Evolutionary conservation across 2,888 invertebrate species (phyloP).

Genomic region (Chloroclysta siterata): DNA sequence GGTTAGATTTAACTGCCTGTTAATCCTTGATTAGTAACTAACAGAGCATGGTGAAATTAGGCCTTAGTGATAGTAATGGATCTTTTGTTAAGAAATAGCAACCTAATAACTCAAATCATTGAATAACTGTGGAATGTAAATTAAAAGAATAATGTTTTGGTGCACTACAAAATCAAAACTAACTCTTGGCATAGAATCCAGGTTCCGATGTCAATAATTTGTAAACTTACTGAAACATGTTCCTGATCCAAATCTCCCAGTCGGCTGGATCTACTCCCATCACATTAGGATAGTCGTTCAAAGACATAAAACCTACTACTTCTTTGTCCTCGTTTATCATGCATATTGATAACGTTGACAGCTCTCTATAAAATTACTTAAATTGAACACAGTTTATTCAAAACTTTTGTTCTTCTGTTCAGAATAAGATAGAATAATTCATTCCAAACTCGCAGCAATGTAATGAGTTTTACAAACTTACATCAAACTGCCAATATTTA

Average conservation of each 20-base stretch:
- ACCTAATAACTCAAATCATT: no score
- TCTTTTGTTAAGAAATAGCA: no score
- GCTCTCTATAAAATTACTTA: slow-evolving; percentile 45
- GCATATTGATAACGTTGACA: slow-evolving; percentile 79
- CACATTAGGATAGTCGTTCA: slow-evolving; percentile 83
- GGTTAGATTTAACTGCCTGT: no score
- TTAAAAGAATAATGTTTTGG: no score
- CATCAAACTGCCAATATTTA: slow-evolving; percentile 69
- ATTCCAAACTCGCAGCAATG: neutral
- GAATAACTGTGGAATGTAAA: no score
- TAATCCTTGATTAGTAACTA: no score
- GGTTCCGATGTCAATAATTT: neutral
- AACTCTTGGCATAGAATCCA: no score
- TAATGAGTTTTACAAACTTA: slow-evolving; percentile 46
- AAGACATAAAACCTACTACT: slow-evolving; percentile 70
- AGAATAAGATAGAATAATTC: neutral
- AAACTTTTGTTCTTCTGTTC: neutral
- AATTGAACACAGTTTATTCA: neutral
- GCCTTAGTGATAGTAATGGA: no score
- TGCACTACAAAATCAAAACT: no score
- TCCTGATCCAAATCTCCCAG: slow-evolving; percentile 81
- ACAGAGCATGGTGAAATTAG: no score
- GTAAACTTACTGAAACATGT: slow-evolving; percentile 68
- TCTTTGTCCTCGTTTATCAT: slow-evolving; percentile 71
- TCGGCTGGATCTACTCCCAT: slow-evolving; percentile 79